These are phyloP conservation scores for Ditylenchus dipsaci DNA, from an alignment of 1,140 invertebrate genomes.

Conservation along the genomic window DNA sequence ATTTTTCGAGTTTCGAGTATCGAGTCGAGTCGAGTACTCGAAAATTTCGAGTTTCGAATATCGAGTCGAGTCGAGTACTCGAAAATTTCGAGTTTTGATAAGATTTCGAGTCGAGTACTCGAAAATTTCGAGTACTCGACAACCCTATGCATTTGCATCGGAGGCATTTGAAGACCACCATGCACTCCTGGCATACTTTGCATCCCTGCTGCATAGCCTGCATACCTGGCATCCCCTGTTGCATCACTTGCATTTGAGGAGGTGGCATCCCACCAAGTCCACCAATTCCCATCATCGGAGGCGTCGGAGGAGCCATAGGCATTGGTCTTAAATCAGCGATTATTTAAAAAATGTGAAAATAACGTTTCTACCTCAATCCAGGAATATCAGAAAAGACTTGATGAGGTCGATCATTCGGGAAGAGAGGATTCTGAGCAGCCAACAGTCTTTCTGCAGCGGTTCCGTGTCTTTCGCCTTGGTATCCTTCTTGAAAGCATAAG, in stretches of 20 bases:
- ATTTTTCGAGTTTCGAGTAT: too few relatives aligned
- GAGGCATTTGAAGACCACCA: slow-evolving; percentile 18
- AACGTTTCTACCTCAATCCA: slow-evolving; percentile 19
- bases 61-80: too few relatives aligned
- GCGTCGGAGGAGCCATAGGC: slow-evolving; percentile 21
- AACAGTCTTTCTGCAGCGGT: slow-evolving; percentile 92
- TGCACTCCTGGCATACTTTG: slow-evolving; percentile 13
- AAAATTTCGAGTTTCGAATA: too few relatives aligned
- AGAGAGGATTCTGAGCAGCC: slow-evolving; percentile 93
- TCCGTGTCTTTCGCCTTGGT: slow-evolving; percentile 94
- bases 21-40: too few relatives aligned
- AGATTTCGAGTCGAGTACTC: too few relatives aligned
- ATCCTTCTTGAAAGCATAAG: slow-evolving; percentile 99
- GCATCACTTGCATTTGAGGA: slow-evolving; percentile 14
- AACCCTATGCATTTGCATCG: too few relatives aligned
- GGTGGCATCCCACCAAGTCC: slow-evolving; percentile 14
- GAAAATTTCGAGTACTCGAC: too few relatives aligned
- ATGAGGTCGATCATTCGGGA: slow-evolving; percentile 92
- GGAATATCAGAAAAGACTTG: slow-evolving; percentile 87
- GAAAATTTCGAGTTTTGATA: too few relatives aligned
- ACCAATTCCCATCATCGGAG: slow-evolving; percentile 6
- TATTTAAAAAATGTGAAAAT: not conserved
- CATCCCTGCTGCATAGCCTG: slow-evolving; percentile 2
- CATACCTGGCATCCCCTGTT: not conserved
- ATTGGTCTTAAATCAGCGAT: slow-evolving; percentile 8